phyloP scores from a whole-genome alignment of 2,888 invertebrate species.

The Drosophila stalkeri region DNA sequence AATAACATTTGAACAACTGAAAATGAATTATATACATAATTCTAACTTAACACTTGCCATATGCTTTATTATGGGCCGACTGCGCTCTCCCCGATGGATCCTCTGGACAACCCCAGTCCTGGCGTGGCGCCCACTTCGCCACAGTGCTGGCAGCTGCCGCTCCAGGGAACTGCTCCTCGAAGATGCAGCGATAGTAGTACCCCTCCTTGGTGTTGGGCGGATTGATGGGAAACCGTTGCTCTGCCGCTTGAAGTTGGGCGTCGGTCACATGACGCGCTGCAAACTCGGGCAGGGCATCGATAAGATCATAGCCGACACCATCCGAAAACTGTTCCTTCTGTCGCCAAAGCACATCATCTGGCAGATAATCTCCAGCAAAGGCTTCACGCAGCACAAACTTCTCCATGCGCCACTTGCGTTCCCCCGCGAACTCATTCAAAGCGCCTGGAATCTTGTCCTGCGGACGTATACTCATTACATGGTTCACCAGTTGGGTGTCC shows the following conservation, averaged over 20 bases:
- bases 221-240: conserved; percentile 88
- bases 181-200: conserved; percentile 87
- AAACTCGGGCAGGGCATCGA: conserved; percentile 75
- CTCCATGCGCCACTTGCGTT: conserved; percentile 86
- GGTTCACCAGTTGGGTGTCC: conserved; percentile 93
- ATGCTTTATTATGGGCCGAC: conserved; percentile 58
- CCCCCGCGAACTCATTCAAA: conserved; percentile 59
- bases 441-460: conserved; percentile 88
- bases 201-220: conserved; percentile 91
- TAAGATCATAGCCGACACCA: conserved; percentile 82
- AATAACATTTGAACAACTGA: background rate
- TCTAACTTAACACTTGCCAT: conserved; percentile 41
- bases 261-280: conserved; percentile 88
- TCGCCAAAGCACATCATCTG: conserved; percentile 94
- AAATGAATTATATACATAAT: background rate
- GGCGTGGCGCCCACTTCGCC: conserved; percentile 79
- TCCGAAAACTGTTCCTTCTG: conserved; percentile 93
- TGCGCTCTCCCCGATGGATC: conserved; percentile 83
- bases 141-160: conserved; percentile 75
- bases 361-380: conserved; percentile 90
- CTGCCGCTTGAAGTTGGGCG: conserved; percentile 85
- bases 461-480: conserved; percentile 90
- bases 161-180: conserved; percentile 79
- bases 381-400: conserved; percentile 93
- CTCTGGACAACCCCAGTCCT: conserved; percentile 82